Conservation (phyloP, 1,140 invertebrate species). For the Aphelenchoides besseyi region DNA sequence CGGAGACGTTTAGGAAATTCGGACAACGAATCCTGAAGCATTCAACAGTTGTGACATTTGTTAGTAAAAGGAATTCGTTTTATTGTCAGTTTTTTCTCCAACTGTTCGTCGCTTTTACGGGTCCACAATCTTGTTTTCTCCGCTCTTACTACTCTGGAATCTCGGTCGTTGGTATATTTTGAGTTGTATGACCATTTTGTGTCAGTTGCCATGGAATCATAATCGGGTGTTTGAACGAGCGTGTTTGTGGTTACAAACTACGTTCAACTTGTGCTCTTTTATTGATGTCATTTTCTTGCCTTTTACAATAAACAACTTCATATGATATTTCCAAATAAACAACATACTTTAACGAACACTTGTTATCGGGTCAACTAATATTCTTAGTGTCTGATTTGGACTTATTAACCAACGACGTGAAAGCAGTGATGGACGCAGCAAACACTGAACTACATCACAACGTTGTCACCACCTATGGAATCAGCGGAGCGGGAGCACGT, state of each 20-base stretch:
- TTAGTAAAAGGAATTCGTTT: constrained; percentile 16
- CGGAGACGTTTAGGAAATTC: background rate
- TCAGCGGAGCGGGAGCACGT: background rate
- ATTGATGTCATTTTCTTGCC: no score
- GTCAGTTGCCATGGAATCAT: no score
- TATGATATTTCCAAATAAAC: no score
- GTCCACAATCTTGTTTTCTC: constrained; percentile 36
- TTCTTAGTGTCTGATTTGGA: constrained; percentile 10
- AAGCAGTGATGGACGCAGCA: background rate
- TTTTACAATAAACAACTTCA: background rate
- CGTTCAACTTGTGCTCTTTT: background rate
- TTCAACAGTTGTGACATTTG: constrained; percentile 33
- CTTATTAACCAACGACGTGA: background rate
- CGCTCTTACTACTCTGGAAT: constrained; percentile 40
- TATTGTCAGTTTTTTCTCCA: constrained; percentile 34
- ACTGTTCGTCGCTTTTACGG: constrained; percentile 29
- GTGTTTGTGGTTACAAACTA: background rate
- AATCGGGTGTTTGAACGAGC: no score
- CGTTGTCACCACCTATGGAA: constrained; percentile 5
- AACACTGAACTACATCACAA: constrained; percentile 14
- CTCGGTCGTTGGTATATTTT: constrained; percentile 39
- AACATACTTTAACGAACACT: no score
- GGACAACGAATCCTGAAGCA: constrained; percentile 24
- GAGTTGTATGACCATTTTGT: no score
- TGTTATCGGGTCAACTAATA: no score